A percentile compares a stretch with the other conserved stretches of the same genome.
Conservation (phyloP, 2,888 invertebrate species). For the Nymphalis polychloros region DNA sequence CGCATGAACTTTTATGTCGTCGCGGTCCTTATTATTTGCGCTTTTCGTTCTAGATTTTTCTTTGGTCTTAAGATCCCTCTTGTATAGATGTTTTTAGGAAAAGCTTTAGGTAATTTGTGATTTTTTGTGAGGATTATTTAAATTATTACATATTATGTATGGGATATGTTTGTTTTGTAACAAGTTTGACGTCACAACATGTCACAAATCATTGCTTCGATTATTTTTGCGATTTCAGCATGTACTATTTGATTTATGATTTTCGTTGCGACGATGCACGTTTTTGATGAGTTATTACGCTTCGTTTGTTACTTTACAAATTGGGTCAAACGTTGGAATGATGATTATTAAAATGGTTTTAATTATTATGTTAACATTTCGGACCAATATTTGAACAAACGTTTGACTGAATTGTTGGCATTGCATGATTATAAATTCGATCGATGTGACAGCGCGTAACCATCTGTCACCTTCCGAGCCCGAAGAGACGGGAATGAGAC, state of each 20-base stretch:
- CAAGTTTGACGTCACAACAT: slow-evolving; percentile 34
- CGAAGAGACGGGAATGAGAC: slow-evolving; percentile 84
- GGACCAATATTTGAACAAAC: slow-evolving; percentile 1
- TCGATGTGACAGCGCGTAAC: slow-evolving; percentile 57
- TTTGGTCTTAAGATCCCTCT: slow-evolving; percentile 33
- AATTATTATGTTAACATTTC: background rate
- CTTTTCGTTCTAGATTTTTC: slow-evolving; percentile 39
- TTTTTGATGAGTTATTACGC: slow-evolving; percentile 26
- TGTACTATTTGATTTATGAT: slow-evolving; percentile 35
- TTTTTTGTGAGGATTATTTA: slow-evolving; percentile 47
- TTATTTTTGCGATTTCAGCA: slow-evolving; percentile 43
- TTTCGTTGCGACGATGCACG: slow-evolving; percentile 40
- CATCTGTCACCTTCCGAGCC: slow-evolving; percentile 62
- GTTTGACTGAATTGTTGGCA: background rate
- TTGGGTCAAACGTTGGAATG: slow-evolving; percentile 21
- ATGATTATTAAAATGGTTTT: no score
- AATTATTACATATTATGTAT: background rate
- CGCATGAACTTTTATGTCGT: slow-evolving; percentile 56
- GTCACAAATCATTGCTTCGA: slow-evolving; percentile 53
- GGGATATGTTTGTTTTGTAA: background rate
- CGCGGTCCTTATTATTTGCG: slow-evolving; percentile 40
- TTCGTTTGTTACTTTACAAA: slow-evolving; percentile 15
- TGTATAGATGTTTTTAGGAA: slow-evolving; percentile 15
- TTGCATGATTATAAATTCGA: slow-evolving; percentile 22
- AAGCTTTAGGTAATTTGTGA: slow-evolving; percentile 42